Conservation (phyloP, 53 echinoderm and acorn worm genomes). For the Patiria pectinifera region DNA sequence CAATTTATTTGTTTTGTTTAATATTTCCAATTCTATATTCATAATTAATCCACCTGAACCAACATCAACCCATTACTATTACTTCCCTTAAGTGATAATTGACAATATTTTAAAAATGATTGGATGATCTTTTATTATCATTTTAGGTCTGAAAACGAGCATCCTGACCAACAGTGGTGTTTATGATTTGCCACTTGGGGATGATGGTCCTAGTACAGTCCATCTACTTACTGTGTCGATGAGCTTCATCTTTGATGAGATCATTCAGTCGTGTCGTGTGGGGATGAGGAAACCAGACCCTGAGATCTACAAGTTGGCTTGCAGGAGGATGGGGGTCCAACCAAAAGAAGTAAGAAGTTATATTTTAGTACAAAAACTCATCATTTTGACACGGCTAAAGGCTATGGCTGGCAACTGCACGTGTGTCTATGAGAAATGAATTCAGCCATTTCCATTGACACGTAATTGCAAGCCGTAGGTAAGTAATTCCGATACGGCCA, state of each 20-base stretch:
- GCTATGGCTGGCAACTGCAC: neutral
- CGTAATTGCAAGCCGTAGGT: too few species aligned
- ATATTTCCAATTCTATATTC: too few species aligned
- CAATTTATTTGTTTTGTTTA: too few species aligned
- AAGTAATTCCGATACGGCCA: too few species aligned
- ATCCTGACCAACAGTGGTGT: constrained; percentile 91
- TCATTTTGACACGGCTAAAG: neutral
- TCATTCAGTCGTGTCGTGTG: constrained; percentile 83
- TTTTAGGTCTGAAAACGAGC: constrained; percentile 80
- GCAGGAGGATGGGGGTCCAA: constrained; percentile 66
- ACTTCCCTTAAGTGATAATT: too few species aligned
- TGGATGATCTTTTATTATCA: neutral
- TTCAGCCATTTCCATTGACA: too few species aligned
- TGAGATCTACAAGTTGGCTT: constrained; percentile 79
- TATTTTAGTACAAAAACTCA: neutral
- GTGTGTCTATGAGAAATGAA: too few species aligned
- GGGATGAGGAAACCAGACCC: constrained; percentile 88
- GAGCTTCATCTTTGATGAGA: constrained; percentile 73
- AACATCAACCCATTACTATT: too few species aligned
- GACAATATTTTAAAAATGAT: neutral
- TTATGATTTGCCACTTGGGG: constrained; percentile 54
- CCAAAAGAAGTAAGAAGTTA: constrained; percentile 82
- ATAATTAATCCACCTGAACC: too few species aligned
- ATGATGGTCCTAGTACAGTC: neutral
- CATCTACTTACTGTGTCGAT: constrained; percentile 40